Base-by-base conservation (phyloP, 1,140 invertebrate genomes). In the Pseudomyrmex gracilis region DNA sequence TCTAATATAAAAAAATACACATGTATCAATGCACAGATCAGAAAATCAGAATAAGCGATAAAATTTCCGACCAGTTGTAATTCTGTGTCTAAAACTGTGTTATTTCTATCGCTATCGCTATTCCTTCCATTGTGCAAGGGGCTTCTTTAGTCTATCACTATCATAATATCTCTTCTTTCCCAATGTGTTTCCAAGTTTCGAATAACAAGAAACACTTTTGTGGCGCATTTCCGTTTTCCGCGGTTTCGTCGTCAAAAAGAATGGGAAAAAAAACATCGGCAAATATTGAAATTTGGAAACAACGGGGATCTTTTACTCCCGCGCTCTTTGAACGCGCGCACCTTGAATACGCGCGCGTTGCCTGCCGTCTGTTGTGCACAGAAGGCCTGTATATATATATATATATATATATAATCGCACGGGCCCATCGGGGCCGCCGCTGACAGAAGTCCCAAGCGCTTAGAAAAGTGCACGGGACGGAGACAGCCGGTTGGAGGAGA, bases 361-460 rank as follows among this genome's bases (percentile, higher is more conserved):
- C 66, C 70, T 43, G 61, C 64, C 64, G 76, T 68, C 76, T 70
- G 76, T 70, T 43, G 53, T 20, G 34, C 34, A n/a, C 43, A 70
- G 53, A n/a, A 12, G 55, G 43, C 3, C 15, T 5, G 0, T 34
- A 34, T 34, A 34, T 34, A 34, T 34, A 34, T 24, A 24, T 24
- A 24, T 24, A 24, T 24, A 24, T 24, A 24, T 24, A 24, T 24
- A 24, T 24, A 24, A 34, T 34, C 47, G 10, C 47, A 3, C 20
- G 17, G 13, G 47, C 17, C 63, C 13, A 13, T 58, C 43, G 76
- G 5, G 64, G 34, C 34, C 20, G 61, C 45, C 20, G 22, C 4
- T 12, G 24, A 24, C 76, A 57, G 76, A 34, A 22, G 76, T 49
- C 43, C 63, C 60, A 61, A 34, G 34, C 34, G 34, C 34, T 2